Conservation (phyloP, 2,113 vertebrate species). For the Picathartes gymnocephalus region DNA sequence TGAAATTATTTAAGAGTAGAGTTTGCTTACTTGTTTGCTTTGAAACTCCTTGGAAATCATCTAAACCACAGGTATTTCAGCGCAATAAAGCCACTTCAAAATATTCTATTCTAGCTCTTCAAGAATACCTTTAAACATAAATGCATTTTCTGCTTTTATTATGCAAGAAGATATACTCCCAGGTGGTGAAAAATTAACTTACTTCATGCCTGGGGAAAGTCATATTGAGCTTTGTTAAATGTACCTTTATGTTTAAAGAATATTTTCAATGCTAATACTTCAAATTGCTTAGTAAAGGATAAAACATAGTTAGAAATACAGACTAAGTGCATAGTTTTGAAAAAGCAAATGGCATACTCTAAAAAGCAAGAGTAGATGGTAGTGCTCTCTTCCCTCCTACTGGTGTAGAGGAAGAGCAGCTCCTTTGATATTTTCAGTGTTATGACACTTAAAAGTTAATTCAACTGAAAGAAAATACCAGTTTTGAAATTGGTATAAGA, state of each 20-base stretch:
- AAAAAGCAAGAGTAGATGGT: background rate
- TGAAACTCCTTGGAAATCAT: background rate
- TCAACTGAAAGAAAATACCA: background rate
- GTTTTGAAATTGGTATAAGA: background rate
- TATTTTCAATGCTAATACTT: background rate
- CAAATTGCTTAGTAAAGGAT: background rate
- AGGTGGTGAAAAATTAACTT: background rate
- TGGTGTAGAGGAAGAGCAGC: background rate
- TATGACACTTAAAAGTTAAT: background rate
- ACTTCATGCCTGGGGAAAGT: background rate
- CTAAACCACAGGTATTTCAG: background rate
- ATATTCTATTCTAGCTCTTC: background rate
- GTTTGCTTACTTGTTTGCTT: background rate
- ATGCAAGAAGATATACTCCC: background rate
- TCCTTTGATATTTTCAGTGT: background rate
- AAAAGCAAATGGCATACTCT: background rate
- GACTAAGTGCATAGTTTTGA: background rate
- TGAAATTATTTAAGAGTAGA: background rate
- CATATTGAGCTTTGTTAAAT: background rate
- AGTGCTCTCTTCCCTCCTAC: background rate
- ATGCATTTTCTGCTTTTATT: background rate
- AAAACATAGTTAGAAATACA: background rate
- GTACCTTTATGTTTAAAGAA: background rate
- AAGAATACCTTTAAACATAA: background rate
- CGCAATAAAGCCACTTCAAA: background rate